Evolutionary conservation across 2,888 invertebrate genomes (phyloP), one percentile per base, ranked within the genome.

Genomic region (Trichopoda pennipes): DNA sequence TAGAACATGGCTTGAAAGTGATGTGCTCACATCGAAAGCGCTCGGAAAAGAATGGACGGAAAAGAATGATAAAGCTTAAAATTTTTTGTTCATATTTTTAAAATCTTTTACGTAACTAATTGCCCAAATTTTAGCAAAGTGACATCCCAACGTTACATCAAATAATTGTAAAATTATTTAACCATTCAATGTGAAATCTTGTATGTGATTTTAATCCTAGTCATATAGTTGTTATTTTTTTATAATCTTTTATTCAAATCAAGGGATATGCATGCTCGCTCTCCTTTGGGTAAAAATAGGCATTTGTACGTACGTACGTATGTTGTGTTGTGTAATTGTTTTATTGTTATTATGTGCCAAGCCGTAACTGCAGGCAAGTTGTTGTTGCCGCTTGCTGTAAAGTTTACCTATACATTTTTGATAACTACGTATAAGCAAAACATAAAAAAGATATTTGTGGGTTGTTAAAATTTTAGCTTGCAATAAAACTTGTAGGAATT

Each of bases 231-330:
- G 23, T 23, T 14, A n/a, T n/a, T n/a, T n/a, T 38, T 17, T 56
- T 35, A 9, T 17, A 28, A 3, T 6, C 28, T 28, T 28, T 73
- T 44, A 79, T 17, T 64, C n/a, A 6, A 79, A 38, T 12, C 55
- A 12, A 69, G 53, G 49, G 28, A 8, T 28, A 8, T 69, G 74
- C 69, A 80, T 74, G 74, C 68, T 56, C 58, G 53, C 32, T 60
- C 10, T 14, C 44, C 44, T 60, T 66, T 66, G 10, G 16, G 12
- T 14, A 35, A 19, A 60, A 42, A 60, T 60, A 16, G 16, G 8
- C 16, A 6, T 38, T n/a, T 42, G 28, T n/a, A 42, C 32, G 17
- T 44, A n/a, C 55, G 28, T 47, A 69, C 19, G 14, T 19, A 69
- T 19, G 51, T 7, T 28, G 28, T 28, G 28, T 28, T 7, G n/a